phyloP scores from a whole-genome alignment of 2,888 invertebrate species.

The Macropis europaea region DNA sequence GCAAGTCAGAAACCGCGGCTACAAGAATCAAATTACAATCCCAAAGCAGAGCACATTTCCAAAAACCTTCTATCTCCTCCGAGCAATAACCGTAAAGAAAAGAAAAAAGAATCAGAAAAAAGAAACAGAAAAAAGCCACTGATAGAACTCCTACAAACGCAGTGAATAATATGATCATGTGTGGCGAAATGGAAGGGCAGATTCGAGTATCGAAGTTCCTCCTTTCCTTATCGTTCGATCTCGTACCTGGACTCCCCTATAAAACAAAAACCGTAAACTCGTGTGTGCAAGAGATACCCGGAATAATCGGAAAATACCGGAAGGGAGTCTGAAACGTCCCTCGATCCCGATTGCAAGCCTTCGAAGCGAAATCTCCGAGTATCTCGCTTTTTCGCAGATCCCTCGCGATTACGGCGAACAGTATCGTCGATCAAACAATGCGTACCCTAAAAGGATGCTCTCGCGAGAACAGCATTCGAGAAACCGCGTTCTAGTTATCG shows the following conservation, averaged over 20 bases:
- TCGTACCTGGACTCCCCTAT: not conserved
- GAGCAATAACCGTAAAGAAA: too few relatives aligned
- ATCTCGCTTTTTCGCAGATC: not conserved
- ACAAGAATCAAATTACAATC: too few relatives aligned
- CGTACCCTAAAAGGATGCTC: too few relatives aligned
- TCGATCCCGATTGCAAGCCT: not conserved
- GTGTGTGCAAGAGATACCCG: not conserved
- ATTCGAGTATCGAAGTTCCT: not conserved
- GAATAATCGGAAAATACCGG: not conserved
- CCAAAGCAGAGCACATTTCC: too few relatives aligned
- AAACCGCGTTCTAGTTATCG: too few relatives aligned
- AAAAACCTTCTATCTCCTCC: too few relatives aligned
- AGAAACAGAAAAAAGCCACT: too few relatives aligned
- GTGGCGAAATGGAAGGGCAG: not conserved
- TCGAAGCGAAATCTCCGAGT: not conserved
- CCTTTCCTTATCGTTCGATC: not conserved
- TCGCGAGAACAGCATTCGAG: too few relatives aligned
- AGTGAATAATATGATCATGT: not conserved
- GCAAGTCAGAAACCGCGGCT: too few relatives aligned
- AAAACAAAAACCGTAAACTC: not conserved
- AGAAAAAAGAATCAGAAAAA: too few relatives aligned
- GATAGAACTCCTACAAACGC: not conserved
- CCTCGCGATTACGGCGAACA: too few relatives aligned
- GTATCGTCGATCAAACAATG: too few relatives aligned
- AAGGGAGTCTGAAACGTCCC: not conserved